Base-by-base conservation (phyloP, 2,113 vertebrate genomes). In the Ceyx melanurus region DNA sequence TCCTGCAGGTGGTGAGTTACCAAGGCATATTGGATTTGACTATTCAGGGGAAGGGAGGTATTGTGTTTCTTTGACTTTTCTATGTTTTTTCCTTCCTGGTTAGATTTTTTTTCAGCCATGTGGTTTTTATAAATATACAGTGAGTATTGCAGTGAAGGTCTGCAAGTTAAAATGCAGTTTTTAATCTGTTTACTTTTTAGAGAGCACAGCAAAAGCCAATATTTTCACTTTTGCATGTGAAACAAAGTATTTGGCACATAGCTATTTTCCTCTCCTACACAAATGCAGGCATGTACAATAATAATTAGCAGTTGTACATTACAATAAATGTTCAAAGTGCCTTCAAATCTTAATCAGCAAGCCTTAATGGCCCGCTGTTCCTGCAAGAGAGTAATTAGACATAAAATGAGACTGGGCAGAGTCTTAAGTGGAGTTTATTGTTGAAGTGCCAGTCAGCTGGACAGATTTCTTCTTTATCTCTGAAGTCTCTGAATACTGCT, bases 261-360 rank as follows among this genome's bases (percentile, higher is more conserved):
- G 28, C 20, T 92, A 29, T 89, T 87, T 94, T 94, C 70, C 45
- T 93, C 16, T 37, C 51, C 58, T 85, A 93, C 50, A 23, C 3
- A 9, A 91, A 82, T 62, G 58, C 54, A 65, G 74, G 70, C 65
- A 86, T 84, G 89, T 93, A 87, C 89, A 87, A 73, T 89, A 96
- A 82, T 95, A 95, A 96, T 95, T 92, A 92, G 75, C 87, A 86
- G 78, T 91, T 94, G 78, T 79, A 64, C 65, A 71, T 82, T 65
- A 80, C 91, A 92, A 82, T 94, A 89, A 89, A 94, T 88, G 89
- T 95, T 95, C 78, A 65, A 94, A 95, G 91, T 82, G 37, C 62
- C 51, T 94, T 92, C 78, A 94, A 92, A 93, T 96, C 84, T 78
- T 94, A 89, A 93, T 93, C 93, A 89, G 87, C 87, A 89, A 85